These are phyloP conservation scores for Myripristis murdjan DNA, from an alignment of 2,797 vertebrate genomes.

Conservation along the genomic window DNA sequence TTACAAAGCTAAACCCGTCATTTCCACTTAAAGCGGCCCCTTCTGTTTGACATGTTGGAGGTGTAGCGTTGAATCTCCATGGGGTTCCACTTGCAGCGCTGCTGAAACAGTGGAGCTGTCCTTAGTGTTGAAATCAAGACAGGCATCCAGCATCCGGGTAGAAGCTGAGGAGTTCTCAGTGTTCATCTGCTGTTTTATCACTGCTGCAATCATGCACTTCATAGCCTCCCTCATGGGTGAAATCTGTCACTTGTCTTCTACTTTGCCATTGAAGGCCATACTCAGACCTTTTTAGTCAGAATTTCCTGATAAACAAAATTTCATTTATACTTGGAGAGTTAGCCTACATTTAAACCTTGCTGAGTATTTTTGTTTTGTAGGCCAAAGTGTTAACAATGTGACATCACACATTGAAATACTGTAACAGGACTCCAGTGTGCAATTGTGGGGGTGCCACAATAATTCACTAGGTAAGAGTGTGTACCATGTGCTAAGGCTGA, in stretches of 20 bases:
- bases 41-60: slow-evolving; percentile 30
- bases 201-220: slow-evolving; percentile 44
- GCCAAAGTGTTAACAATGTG: slow-evolving; percentile 3
- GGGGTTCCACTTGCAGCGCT: slow-evolving; percentile 30
- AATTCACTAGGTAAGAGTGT: no score
- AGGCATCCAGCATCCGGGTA: slow-evolving; percentile 33
- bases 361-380: slow-evolving; percentile 6
- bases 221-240: slow-evolving; percentile 11
- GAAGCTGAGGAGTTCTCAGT: slow-evolving; percentile 27
- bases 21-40: slow-evolving; percentile 39
- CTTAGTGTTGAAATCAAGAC: slow-evolving; percentile 72
- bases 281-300: not conserved
- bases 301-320: slow-evolving; percentile 14
- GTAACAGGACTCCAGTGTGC: not conserved
- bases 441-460: no score
- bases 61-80: slow-evolving; percentile 24
- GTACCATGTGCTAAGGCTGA: no score
- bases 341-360: not conserved
- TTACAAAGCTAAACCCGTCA: slow-evolving; percentile 50
- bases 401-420: slow-evolving; percentile 15
- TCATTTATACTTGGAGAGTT: not conserved
- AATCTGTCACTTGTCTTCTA: slow-evolving; percentile 7
- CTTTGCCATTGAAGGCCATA: slow-evolving; percentile 13
- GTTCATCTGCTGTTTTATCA: slow-evolving; percentile 38
- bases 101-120: slow-evolving; percentile 68